Percentiles rank a stretch among this genome's conserved stretches.
Evolutionary conservation across 2,888 invertebrate species (phyloP).

Genomic region (Cheilosia urbana): DNA sequence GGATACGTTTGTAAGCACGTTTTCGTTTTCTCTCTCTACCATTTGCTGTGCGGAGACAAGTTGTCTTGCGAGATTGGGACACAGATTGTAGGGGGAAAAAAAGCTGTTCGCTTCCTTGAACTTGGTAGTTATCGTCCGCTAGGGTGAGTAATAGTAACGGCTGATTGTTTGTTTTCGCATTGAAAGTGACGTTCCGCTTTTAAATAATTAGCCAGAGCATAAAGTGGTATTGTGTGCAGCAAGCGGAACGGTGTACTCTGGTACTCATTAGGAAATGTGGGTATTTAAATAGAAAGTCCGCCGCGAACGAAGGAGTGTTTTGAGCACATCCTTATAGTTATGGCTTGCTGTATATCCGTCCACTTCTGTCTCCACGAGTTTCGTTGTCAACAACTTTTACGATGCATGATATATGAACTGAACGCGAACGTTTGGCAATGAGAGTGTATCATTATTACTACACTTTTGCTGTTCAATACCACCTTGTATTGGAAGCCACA

Average conservation of each 20-base stretch:
- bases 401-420: background rate
- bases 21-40: background rate
- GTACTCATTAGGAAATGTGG: background rate
- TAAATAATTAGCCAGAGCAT: background rate
- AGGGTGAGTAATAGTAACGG: background rate
- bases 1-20: background rate
- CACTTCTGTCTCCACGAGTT: no score
- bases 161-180: constrained; percentile 1
- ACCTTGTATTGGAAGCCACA: background rate
- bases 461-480: background rate
- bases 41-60: background rate
- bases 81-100: background rate
- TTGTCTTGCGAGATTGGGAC: constrained; percentile 1
- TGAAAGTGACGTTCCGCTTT: constrained; percentile 14
- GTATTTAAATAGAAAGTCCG: constrained; percentile 1
- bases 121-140: constrained; percentile 1
- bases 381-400: no score
- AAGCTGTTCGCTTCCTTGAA: constrained; percentile 30
- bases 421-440: background rate
- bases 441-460: background rate
- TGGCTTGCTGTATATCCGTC: background rate
- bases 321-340: background rate
- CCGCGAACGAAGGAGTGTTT: background rate
- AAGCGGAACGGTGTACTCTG: no score
- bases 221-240: background rate